Evolutionary conservation across 1,140 invertebrate genomes (phyloP), one percentile per base, ranked within the genome.

Genomic region (Ectropis grisescens): DNA sequence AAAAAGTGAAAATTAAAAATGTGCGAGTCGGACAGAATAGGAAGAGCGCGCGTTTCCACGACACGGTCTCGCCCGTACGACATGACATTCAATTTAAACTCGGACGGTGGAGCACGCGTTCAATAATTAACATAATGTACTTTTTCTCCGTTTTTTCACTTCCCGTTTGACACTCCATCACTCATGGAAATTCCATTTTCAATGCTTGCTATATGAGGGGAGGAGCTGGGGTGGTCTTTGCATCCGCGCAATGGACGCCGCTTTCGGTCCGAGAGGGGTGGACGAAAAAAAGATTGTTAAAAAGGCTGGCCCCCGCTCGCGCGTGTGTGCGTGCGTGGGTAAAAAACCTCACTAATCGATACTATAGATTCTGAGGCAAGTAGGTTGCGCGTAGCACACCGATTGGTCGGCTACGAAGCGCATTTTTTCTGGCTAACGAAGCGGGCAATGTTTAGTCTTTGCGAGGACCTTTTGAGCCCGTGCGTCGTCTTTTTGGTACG

Each of bases 161-260:
- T 81, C 58, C 61, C 70, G 70, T 81, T 81, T 81, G 76, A 81
- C 76, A 81, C 76, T 81, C 76, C 76, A 81, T 81, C 76, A 81
- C 76, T 81, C 76, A 81, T 78, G 76, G 76, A 81, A 81, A 81
- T 81, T 78, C 76, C 75, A 81, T 81, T 81, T 79, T 74, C 70
- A 76, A 80, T 76, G 75, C 64, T 26, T 68, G 66, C 59, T 64
- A 70, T 69, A 66, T 61, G 60, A 62, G 68, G 56, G 61, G 61
- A 51, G 69, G 64, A 23, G n/a, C n/a, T 47, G 59, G 62, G 72
- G 68, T 67, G 71, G 69, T 76, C 69, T 76, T 75, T 71, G 70
- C 72, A 78, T 78, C 64, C 72, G 70, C 70, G 72, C 70, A 62
- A 76, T 76, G 72, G 72, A 78, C 72, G 70, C 66, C 65, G 72